A percentile compares a stretch with the other conserved stretches of the same genome.
These are phyloP conservation scores for Sander lucioperca DNA, from an alignment of 2,113 vertebrate species.

Conservation along the genomic window DNA sequence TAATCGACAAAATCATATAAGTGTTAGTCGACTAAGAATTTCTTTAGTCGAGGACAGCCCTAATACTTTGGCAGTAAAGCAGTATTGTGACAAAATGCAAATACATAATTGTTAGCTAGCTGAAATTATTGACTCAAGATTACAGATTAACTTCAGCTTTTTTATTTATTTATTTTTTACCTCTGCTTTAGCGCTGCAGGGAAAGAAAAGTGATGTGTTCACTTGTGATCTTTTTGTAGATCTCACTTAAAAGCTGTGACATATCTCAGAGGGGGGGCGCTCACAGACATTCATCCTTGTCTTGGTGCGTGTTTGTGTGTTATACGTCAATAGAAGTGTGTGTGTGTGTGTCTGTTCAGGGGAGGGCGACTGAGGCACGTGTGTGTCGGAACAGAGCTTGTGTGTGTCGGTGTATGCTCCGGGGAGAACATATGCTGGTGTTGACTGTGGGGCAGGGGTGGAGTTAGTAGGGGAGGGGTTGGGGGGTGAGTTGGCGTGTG, in stretches of 20 bases:
- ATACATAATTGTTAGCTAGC: background rate
- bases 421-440: conserved; percentile 75
- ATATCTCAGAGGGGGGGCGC: conserved; percentile 3
- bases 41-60: no score
- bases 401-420: conserved; percentile 69
- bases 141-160: no score
- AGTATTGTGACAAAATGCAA: background rate
- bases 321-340: conserved; percentile 16
- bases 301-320: conserved; percentile 28
- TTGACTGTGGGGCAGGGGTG: conserved; percentile 57
- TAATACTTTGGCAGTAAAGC: background rate
- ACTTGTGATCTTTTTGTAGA: background rate
- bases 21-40: no score
- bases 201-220: background rate
- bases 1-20: no score
- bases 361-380: conserved; percentile 53
- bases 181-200: background rate
- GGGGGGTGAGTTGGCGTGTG: conserved; percentile 75
- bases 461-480: conserved; percentile 11
- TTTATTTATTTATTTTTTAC: background rate
- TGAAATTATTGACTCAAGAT: no score
- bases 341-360: conserved; percentile 18
- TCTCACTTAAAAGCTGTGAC: conserved; percentile 13
- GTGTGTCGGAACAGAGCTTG: conserved; percentile 48
- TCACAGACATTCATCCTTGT: conserved; percentile 17